A percentile compares a stretch with the other conserved stretches of the same genome.
These are phyloP conservation scores for Erethizon dorsatum DNA, from an alignment of 2,797 vertebrate species.

Conservation along the genomic window DNA sequence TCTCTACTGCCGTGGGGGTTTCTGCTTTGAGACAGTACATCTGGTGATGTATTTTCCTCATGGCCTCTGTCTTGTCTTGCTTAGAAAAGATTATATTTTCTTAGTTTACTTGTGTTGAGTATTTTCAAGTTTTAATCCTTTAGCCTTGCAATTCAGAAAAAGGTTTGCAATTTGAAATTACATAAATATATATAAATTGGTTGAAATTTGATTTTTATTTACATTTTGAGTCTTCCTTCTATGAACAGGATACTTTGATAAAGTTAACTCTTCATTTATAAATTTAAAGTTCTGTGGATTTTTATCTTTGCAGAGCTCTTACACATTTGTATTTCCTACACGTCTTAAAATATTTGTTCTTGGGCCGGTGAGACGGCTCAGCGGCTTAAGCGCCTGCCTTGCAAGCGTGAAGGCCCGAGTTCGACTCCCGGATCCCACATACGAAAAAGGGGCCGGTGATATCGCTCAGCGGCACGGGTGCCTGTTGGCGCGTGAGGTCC, in stretches of 20 bases:
- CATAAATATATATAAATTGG: background rate
- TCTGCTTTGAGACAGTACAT: conserved; percentile 2
- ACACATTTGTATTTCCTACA: background rate
- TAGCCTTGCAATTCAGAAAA: background rate
- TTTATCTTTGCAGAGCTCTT: background rate
- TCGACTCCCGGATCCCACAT: too few relatives aligned
- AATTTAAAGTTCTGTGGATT: background rate
- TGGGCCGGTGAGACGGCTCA: too few relatives aligned
- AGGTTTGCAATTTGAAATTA: conserved; percentile 31
- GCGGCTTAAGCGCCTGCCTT: too few relatives aligned
- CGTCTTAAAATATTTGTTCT: background rate
- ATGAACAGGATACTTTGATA: background rate
- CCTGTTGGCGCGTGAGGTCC: too few relatives aligned
- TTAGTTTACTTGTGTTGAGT: background rate
- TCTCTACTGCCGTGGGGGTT: background rate
- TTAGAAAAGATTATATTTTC: conserved; percentile 47
- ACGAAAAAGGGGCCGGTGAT: too few relatives aligned
- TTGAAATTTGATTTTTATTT: conserved; percentile 54
- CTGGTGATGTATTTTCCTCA: background rate
- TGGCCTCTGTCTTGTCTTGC: conserved; percentile 5
- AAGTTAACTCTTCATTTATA: background rate
- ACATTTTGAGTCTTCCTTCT: background rate
- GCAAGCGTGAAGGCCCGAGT: too few relatives aligned
- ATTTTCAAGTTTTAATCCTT: conserved; percentile 38
- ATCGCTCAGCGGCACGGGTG: too few relatives aligned